A percentile compares a stretch with the other conserved stretches of the same genome.
phyloP scores from a whole-genome alignment of 1,140 invertebrate genomes.

The Grapholita molesta region DNA sequence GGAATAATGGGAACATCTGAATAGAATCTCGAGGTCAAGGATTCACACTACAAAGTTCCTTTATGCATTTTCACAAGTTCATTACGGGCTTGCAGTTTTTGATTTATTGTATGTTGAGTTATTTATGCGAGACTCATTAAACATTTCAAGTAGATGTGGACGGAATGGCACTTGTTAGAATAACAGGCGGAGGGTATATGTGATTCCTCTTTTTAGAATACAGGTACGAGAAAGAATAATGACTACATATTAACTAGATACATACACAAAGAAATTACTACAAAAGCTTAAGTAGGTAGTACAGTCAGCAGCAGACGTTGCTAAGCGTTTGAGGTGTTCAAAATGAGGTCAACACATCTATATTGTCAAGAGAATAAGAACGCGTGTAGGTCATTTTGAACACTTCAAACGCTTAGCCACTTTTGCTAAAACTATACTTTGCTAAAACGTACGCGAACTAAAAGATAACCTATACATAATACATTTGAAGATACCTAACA shows the following conservation, averaged over 20 bases:
- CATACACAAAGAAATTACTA: background rate
- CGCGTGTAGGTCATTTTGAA: no score
- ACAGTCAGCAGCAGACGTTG: no score
- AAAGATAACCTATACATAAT: no score
- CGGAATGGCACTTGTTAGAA: conserved; percentile 9
- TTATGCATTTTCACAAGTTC: conserved; percentile 29
- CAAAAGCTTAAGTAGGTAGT: background rate
- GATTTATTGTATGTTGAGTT: conserved; percentile 31
- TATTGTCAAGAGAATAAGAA: no score
- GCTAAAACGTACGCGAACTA: no score
- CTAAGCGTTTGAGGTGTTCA: no score
- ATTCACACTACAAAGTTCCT: conserved; percentile 41
- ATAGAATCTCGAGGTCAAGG: conserved; percentile 60
- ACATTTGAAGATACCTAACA: no score
- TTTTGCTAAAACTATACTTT: no score
- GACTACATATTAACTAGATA: background rate
- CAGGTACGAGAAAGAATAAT: background rate
- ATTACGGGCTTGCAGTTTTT: conserved; percentile 22
- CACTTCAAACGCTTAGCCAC: no score
- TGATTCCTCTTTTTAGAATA: conserved; percentile 2
- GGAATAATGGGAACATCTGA: conserved; percentile 66
- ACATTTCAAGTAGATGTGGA: conserved; percentile 11
- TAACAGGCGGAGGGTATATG: background rate
- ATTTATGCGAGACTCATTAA: conserved; percentile 31
- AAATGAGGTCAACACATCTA: no score